phyloP scores from a whole-genome alignment of 2,888 invertebrate species.

The Acleris literana region DNA sequence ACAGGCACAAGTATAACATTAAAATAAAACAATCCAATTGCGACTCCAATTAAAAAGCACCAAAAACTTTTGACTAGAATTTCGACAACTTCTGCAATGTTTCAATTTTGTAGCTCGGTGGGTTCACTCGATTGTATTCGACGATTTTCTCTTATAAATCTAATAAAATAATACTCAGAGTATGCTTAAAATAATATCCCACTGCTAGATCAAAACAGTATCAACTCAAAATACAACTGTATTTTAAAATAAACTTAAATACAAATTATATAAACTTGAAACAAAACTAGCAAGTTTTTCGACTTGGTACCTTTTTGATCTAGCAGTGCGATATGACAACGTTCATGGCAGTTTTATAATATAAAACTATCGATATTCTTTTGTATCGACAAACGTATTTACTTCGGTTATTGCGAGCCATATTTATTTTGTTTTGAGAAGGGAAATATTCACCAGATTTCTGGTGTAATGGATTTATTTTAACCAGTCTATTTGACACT shows the following conservation, averaged over 20 bases:
- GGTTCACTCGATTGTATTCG: conserved; percentile 17
- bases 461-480: too few relatives aligned
- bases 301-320: too few relatives aligned
- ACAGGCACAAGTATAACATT: conserved; percentile 7
- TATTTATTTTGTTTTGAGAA: too few relatives aligned
- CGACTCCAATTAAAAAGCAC: conserved; percentile 1
- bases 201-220: too few relatives aligned
- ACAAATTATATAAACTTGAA: too few relatives aligned
- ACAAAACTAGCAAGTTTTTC: too few relatives aligned
- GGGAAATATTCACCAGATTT: too few relatives aligned
- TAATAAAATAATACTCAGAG: conserved; percentile 16
- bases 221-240: too few relatives aligned
- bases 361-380: not conserved
- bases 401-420: too few relatives aligned
- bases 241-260: too few relatives aligned
- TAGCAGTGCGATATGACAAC: not conserved
- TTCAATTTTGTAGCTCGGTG: conserved; percentile 13
- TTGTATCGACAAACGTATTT: too few relatives aligned
- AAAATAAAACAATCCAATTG: conserved; percentile 25
- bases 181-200: not conserved
- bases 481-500: too few relatives aligned
- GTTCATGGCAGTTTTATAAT: conserved; percentile 1
- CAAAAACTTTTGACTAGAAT: conserved; percentile 29
- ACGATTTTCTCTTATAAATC: conserved; percentile 6
- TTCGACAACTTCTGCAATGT: conserved; percentile 8